A percentile compares a stretch with the other conserved stretches of the same genome.
Conservation (phyloP, 2,113 vertebrate genomes). For the Tetraodon nigroviridis region DNA sequence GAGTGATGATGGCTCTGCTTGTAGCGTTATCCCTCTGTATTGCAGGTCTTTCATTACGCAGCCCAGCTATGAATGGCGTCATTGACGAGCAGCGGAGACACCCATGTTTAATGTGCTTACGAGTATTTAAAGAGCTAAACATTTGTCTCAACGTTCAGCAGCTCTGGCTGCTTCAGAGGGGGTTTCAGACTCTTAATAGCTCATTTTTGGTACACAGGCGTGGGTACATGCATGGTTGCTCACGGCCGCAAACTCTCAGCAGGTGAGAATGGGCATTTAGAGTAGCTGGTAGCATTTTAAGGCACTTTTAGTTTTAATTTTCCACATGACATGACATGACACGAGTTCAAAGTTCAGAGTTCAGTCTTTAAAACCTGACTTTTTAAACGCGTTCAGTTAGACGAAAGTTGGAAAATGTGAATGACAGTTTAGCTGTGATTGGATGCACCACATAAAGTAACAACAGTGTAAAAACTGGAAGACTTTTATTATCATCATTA, state of each 20-base stretch:
- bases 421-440: no score
- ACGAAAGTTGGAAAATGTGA: no score
- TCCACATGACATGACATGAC: no score
- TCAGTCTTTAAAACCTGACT: no score
- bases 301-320: no score
- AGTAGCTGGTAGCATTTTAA: no score
- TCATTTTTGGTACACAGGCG: conserved; percentile 50
- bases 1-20: conserved; percentile 72
- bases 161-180: conserved; percentile 29
- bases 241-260: neutral
- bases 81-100: conserved; percentile 65
- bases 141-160: conserved; percentile 58
- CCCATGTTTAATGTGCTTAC: conserved; percentile 72
- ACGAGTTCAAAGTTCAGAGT: no score
- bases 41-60: conserved; percentile 66
- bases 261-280: no score
- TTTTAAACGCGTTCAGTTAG: no score
- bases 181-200: conserved; percentile 54
- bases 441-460: no score
- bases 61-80: conserved; percentile 61
- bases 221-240: neutral
- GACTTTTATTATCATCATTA: no score
- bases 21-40: conserved; percentile 66
- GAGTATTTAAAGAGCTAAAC: conserved; percentile 62
- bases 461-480: no score